phyloP scores from a whole-genome alignment of 92 coral and sea anemone species.

The Zoanthus sociatus region DNA sequence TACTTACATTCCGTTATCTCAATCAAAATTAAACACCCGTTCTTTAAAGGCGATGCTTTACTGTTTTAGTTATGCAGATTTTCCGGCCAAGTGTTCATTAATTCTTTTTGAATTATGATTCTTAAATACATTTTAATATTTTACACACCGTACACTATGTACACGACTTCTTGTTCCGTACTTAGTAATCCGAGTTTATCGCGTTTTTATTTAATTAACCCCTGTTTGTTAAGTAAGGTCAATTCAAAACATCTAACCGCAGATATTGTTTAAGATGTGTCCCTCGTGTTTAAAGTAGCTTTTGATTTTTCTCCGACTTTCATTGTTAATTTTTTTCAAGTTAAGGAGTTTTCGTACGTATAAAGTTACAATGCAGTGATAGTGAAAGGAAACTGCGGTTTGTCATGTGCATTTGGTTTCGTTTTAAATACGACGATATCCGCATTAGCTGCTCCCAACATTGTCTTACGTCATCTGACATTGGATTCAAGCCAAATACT shows the following conservation, averaged over 20 bases:
- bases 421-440: not conserved
- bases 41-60: not conserved
- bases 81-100: not conserved
- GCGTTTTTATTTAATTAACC: not conserved
- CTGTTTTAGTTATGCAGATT: not conserved
- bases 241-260: not conserved
- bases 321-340: not conserved
- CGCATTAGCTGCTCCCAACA: slow-evolving; percentile 19
- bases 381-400: slow-evolving; percentile 1
- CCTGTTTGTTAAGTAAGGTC: not conserved
- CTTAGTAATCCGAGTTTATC: not conserved
- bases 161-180: not conserved
- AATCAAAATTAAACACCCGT: not conserved
- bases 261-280: not conserved
- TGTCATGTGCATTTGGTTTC: slow-evolving; percentile 36
- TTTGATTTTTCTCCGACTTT: too few relatives aligned
- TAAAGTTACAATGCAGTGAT: not conserved
- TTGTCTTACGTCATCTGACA: not conserved
- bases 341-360: not conserved
- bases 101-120: too few relatives aligned
- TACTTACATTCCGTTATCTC: slow-evolving; percentile 1
- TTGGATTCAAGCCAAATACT: slow-evolving; percentile 25
- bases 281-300: not conserved
- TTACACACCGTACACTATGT: not conserved
- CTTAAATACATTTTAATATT: not conserved